phyloP scores from a whole-genome alignment of 2,888 invertebrate genomes.

The Pyrgus malvae region DNA sequence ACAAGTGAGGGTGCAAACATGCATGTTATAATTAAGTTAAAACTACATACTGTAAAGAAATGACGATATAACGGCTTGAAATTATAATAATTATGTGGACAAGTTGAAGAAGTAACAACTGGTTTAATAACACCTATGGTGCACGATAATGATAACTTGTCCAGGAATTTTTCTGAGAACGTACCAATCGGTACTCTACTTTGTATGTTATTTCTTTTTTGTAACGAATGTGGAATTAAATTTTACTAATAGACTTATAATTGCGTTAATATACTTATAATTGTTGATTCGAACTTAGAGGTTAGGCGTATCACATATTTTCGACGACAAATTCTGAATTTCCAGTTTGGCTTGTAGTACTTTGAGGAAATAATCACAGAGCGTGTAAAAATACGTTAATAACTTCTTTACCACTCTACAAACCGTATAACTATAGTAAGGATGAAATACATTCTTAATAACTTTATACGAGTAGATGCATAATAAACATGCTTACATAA shows the following conservation, averaged over 20 bases:
- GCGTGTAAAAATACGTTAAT: neutral
- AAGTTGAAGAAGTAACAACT: constrained; percentile 3
- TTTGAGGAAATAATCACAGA: neutral
- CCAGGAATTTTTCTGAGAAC: constrained; percentile 8
- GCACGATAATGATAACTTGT: neutral
- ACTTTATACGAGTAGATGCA: no score
- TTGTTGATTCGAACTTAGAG: neutral
- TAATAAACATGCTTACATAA: no score
- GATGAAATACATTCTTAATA: no score
- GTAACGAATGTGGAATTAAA: neutral
- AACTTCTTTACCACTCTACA: no score
- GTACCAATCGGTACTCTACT: neutral
- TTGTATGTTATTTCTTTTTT: constrained; percentile 1
- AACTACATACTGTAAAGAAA: constrained; percentile 38
- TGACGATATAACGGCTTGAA: constrained; percentile 41
- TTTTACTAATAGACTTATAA: neutral
- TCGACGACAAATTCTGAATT: neutral
- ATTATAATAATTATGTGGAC: neutral
- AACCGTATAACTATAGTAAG: no score
- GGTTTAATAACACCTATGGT: neutral
- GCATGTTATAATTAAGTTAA: constrained; percentile 38
- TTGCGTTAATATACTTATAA: constrained; percentile 3
- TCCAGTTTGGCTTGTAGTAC: neutral
- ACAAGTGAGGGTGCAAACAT: constrained; percentile 44
- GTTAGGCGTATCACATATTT: neutral